phyloP scores from a whole-genome alignment of 2,888 invertebrate genomes.

The Leptinotarsa peninsularis region DNA sequence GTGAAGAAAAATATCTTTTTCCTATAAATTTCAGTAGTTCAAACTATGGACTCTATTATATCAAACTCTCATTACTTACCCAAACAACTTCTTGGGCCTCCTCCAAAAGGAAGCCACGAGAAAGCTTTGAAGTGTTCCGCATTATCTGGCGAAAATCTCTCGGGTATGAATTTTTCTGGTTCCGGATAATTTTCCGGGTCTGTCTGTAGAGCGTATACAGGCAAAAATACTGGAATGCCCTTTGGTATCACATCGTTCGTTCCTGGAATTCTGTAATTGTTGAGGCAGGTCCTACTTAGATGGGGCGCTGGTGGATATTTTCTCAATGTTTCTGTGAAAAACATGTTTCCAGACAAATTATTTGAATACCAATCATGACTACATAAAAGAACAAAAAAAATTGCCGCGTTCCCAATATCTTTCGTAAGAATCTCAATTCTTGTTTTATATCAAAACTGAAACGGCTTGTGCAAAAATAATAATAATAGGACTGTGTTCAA shows the following conservation, averaged over 20 bases:
- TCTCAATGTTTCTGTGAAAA: slow-evolving; percentile 23
- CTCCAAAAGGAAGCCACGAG: slow-evolving; percentile 51
- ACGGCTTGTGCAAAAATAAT: too few relatives aligned
- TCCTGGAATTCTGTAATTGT: slow-evolving; percentile 22
- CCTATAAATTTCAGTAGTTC: not conserved
- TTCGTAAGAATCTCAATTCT: too few relatives aligned
- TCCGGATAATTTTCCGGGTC: slow-evolving; percentile 18
- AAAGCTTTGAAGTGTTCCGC: slow-evolving; percentile 36
- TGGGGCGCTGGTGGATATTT: slow-evolving; percentile 29
- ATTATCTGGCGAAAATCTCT: slow-evolving; percentile 50
- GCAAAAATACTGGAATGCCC: slow-evolving; percentile 24
- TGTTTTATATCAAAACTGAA: too few relatives aligned
- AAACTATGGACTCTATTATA: too few relatives aligned
- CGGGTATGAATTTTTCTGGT: slow-evolving; percentile 8
- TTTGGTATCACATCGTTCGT: slow-evolving; percentile 23
- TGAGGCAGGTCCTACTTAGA: slow-evolving; percentile 13
- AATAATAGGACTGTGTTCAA: too few relatives aligned
- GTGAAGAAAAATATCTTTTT: not conserved
- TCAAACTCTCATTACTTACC: slow-evolving; percentile 37
- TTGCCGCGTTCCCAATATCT: too few relatives aligned
- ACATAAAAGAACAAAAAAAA: too few relatives aligned
- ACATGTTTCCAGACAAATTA: too few relatives aligned
- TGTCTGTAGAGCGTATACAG: slow-evolving; percentile 24
- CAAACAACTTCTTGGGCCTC: slow-evolving; percentile 52
- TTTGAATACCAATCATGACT: too few relatives aligned